Conservation (phyloP, 2,888 invertebrate species). For the Eristalinus aeneus region DNA sequence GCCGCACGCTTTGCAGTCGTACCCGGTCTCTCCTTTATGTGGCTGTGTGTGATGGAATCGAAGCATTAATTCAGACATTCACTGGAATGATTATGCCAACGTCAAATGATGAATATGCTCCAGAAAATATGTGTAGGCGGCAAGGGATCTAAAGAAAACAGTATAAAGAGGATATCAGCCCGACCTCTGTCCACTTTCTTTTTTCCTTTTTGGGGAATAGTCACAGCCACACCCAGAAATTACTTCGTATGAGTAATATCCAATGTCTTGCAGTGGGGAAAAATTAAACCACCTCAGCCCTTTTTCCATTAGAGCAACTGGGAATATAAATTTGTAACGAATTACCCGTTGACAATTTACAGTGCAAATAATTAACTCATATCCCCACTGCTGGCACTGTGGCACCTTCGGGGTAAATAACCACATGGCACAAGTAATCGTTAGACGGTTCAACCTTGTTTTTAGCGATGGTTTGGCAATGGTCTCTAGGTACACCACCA, state of each 20-base stretch:
- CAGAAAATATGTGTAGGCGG: constrained; percentile 19
- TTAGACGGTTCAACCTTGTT: background rate
- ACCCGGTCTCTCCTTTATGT: background rate
- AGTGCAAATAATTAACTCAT: constrained; percentile 44
- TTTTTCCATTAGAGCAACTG: background rate
- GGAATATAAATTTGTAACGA: constrained; percentile 35
- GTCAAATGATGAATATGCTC: constrained; percentile 8
- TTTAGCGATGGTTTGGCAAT: constrained; percentile 10
- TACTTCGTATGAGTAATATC: constrained; percentile 4
- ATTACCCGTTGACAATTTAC: constrained; percentile 49
- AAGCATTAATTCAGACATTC: constrained; percentile 40
- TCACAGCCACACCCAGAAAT: constrained; percentile 26
- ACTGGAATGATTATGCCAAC: constrained; percentile 15
- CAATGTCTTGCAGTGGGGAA: constrained; percentile 11
- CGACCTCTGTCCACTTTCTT: background rate
- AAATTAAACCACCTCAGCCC: background rate
- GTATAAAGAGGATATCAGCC: constrained; percentile 1
- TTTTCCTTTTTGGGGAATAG: background rate
- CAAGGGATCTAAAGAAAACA: constrained; percentile 5
- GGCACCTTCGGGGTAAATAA: background rate
- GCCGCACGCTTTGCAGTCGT: constrained; percentile 11
- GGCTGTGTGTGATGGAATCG: constrained; percentile 33
- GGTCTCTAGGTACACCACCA: constrained; percentile 20
- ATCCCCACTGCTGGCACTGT: constrained; percentile 40
- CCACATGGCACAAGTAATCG: background rate